These are phyloP conservation scores for Cotesia congregata DNA, from an alignment of 2,888 invertebrate genomes.

Conservation along the genomic window DNA sequence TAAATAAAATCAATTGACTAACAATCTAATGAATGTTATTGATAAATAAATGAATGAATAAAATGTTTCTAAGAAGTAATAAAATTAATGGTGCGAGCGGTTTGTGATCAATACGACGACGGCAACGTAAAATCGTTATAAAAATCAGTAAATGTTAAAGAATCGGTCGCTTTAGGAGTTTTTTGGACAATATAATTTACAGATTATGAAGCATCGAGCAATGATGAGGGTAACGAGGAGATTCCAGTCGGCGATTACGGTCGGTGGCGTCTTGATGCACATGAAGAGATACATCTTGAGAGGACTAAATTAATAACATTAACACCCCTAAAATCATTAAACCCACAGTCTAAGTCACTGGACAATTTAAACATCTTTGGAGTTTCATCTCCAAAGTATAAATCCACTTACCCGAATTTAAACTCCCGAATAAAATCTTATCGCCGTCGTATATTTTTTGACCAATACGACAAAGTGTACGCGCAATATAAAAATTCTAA, in stretches of 20 bases:
- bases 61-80: neutral
- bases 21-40: no score
- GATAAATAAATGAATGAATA: neutral
- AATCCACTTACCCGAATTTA: conserved; percentile 33
- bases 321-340: conserved; percentile 51
- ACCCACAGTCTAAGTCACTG: neutral
- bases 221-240: conserved; percentile 49
- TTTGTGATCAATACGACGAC: conserved; percentile 25
- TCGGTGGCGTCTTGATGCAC: conserved; percentile 39
- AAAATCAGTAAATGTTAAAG: neutral
- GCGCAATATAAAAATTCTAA: conserved; percentile 20
- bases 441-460: conserved; percentile 50
- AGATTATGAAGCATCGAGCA: conserved; percentile 57
- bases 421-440: neutral
- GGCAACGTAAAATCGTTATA: conserved; percentile 8
- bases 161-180: conserved; percentile 51
- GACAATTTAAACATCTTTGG: neutral
- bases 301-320: conserved; percentile 52
- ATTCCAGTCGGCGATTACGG: conserved; percentile 33
- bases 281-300: conserved; percentile 53
- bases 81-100: conserved; percentile 36
- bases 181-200: conserved; percentile 60
- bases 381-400: neutral
- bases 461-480: conserved; percentile 32
- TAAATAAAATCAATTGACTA: neutral